Evolutionary conservation across 2,797 vertebrate species (phyloP), one percentile per base, ranked within the genome.

Genomic region (Etheostoma perlongum): DNA sequence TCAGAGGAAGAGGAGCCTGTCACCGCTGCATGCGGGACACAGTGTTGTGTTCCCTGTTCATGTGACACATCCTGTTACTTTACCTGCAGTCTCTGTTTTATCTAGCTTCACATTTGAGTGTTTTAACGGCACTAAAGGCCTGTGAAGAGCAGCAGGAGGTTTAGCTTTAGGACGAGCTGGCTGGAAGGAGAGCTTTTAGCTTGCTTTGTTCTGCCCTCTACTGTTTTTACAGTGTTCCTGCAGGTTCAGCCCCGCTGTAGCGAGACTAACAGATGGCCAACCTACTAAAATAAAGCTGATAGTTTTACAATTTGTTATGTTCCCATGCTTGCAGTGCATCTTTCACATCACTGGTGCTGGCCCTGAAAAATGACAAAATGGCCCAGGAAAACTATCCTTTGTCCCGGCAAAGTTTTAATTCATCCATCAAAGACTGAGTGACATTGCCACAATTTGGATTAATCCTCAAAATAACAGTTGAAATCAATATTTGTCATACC

Each of bases 121-220:
- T 36, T n/a, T 19, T 40, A 9, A 52, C 3, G 0, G 13, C 1
- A 21, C 40, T 71, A n/a, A 47, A 64, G 1, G 27, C 5, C 49
- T 36, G 58, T 44, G 40, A 54, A 7, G n/a, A 42, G 59, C 61
- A 52, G 42, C 58, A 9, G 57, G 9, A n/a, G 9, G 0, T 72
- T 79, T 60, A 44, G 18, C 58, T 63, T 18, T 15, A 4, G 66
- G 47, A 42, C 0, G 4, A 53, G 44, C 19, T 25, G 40, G 60
- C 23, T 21, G 16, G 54, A 5, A 3, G 1, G 0, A 8, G 9
- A 23, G 15, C 14, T 52, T 36, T 68, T 72, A 19, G n/a, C 76
- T 90, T 87, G 88, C 67, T 82, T 54, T 68, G 78, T 63, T 46
- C 87, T 93, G 91, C 91, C 93, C 91, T 89, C 94, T 94, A 52